Evolutionary conservation across 2,888 invertebrate species (phyloP).

Genomic region (Caenorhabditis macrosperma): DNA sequence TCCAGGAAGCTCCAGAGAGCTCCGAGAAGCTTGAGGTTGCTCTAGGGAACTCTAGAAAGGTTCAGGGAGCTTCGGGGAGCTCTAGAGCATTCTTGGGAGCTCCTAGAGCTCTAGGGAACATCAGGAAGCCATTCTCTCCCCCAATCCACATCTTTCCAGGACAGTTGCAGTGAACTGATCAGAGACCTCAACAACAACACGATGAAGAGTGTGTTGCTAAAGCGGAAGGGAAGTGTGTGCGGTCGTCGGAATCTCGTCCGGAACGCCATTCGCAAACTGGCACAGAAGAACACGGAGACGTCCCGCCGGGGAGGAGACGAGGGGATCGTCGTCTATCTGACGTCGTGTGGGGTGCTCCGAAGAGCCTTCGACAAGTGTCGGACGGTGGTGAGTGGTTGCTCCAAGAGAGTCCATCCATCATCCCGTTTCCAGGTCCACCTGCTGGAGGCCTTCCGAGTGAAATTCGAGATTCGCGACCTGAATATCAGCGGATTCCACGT

Average conservation of each 20-base stretch:
- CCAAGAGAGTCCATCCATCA: too few relatives aligned
- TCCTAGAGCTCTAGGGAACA: too few relatives aligned
- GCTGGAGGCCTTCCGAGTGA: conserved; percentile 39
- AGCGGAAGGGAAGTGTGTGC: conserved; percentile 41
- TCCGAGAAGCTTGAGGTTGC: too few relatives aligned
- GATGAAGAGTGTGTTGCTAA: conserved; percentile 16
- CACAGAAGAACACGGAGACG: neutral
- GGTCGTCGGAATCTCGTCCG: conserved; percentile 42
- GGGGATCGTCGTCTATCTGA: conserved; percentile 47
- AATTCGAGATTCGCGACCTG: conserved; percentile 43
- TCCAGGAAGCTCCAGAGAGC: too few relatives aligned
- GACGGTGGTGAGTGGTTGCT: conserved; percentile 32
- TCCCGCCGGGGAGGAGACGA: neutral
- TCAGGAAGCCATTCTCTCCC: neutral
- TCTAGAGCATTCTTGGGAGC: too few relatives aligned
- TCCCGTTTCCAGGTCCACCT: conserved; percentile 21
- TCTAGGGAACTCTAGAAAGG: too few relatives aligned
- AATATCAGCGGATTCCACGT: conserved; percentile 36
- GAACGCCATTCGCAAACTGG: conserved; percentile 25
- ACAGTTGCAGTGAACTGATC: conserved; percentile 29
- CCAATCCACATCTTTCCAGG: conserved; percentile 14
- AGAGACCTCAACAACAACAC: conserved; percentile 40
- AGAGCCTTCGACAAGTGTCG: conserved; percentile 37
- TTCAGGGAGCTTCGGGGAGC: too few relatives aligned
- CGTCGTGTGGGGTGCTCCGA: conserved; percentile 39